A percentile compares a stretch with the other conserved stretches of the same genome.
Evolutionary conservation across 2,888 invertebrate genomes (phyloP).

Genomic region (Schizaphis graminum): DNA sequence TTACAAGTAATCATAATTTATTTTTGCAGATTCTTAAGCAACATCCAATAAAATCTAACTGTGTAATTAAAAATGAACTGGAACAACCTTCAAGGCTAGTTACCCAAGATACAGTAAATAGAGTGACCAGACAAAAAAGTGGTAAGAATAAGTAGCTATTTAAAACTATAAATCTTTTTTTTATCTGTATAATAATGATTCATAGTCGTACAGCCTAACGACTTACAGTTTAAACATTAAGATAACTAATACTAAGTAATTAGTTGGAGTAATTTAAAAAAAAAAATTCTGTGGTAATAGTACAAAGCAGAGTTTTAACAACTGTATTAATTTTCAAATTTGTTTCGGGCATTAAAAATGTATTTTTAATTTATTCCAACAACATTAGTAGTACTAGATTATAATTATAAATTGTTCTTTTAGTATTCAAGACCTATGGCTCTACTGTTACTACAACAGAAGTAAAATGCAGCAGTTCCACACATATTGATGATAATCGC

Average conservation of each 20-base stretch:
- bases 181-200: neutral
- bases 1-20: too few species aligned
- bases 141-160: neutral
- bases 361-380: neutral
- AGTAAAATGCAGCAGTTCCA: neutral
- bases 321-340: neutral
- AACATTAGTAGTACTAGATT: neutral
- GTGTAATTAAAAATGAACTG: neutral
- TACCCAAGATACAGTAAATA: neutral
- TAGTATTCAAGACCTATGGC: neutral
- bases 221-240: neutral
- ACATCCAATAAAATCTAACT: neutral
- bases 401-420: neutral
- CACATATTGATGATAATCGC: neutral
- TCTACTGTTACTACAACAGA: neutral
- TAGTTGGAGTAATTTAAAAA: neutral
- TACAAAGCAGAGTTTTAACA: neutral
- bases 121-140: constrained; percentile 8
- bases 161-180: too few species aligned
- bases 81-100: neutral
- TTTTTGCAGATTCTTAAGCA: neutral
- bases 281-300: neutral
- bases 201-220: too few species aligned
- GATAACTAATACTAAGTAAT: neutral
- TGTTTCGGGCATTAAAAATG: neutral